Percentiles rank a stretch among this genome's conserved stretches.
Evolutionary conservation across 64 coral and sea anemone genomes (phyloP).

Genomic region (Stylophora pistillata): DNA sequence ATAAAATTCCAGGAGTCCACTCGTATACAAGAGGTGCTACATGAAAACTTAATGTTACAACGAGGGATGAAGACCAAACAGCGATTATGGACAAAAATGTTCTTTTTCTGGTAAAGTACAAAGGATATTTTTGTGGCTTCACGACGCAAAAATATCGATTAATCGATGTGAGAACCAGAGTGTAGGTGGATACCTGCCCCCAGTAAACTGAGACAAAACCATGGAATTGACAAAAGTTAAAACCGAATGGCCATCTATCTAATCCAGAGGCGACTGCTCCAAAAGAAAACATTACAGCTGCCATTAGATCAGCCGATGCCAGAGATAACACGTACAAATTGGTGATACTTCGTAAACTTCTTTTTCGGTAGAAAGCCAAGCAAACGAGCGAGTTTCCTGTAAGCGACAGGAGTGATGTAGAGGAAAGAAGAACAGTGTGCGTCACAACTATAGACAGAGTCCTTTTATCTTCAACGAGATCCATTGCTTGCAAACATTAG

Average conservation of each 20-base stretch:
- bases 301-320: constrained; percentile 33
- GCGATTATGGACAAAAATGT: background rate
- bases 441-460: background rate
- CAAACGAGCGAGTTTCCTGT: constrained; percentile 22
- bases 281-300: constrained; percentile 23
- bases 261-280: background rate
- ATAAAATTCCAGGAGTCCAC: background rate
- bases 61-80: background rate
- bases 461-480: background rate
- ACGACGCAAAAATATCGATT: constrained; percentile 50
- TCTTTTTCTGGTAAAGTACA: constrained; percentile 22
- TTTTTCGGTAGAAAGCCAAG: constrained; percentile 32
- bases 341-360: constrained; percentile 17
- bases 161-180: constrained; percentile 6
- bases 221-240: constrained; percentile 29
- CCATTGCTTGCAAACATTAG: background rate
- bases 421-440: background rate
- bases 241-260: constrained; percentile 23
- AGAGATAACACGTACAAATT: constrained; percentile 35
- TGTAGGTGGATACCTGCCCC: constrained; percentile 16
- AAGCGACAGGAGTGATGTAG: background rate
- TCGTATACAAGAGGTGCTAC: background rate
- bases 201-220: constrained; percentile 26
- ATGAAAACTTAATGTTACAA: background rate
- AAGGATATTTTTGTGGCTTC: constrained; percentile 1